phyloP scores from a whole-genome alignment of 2,888 invertebrate species.

The Melinaea menophilus region DNA sequence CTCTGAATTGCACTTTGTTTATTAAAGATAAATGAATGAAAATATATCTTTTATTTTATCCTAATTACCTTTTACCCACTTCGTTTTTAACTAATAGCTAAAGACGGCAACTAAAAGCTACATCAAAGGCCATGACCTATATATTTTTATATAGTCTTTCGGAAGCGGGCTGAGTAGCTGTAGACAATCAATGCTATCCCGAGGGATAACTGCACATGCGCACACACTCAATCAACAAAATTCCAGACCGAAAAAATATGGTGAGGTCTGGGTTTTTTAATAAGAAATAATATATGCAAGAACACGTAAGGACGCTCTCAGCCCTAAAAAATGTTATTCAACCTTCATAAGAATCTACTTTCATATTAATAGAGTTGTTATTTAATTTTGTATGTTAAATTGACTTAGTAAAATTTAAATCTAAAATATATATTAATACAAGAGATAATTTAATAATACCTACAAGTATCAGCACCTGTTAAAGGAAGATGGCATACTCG shows the following conservation, averaged over 20 bases:
- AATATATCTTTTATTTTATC: slow-evolving; percentile 47
- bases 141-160: slow-evolving; percentile 44
- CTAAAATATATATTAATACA: too few relatives aligned
- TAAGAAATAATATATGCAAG: not conserved
- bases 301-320: not conserved
- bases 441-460: too few relatives aligned
- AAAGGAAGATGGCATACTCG: too few relatives aligned
- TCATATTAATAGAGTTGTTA: too few relatives aligned
- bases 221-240: slow-evolving; percentile 30
- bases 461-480: too few relatives aligned
- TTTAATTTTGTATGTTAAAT: too few relatives aligned
- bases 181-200: slow-evolving; percentile 73
- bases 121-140: slow-evolving; percentile 62
- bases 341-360: too few relatives aligned
- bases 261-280: not conserved
- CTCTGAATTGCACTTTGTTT: slow-evolving; percentile 79
- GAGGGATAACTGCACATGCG: slow-evolving; percentile 74
- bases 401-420: too few relatives aligned
- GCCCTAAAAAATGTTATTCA: too few relatives aligned
- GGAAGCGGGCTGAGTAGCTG: slow-evolving; percentile 46
- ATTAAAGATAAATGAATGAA: slow-evolving; percentile 79
- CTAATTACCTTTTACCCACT: not conserved
- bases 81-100: not conserved
- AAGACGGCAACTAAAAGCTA: slow-evolving; percentile 1
- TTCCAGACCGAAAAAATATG: not conserved